Percentiles rank a stretch among this genome's conserved stretches.
phyloP scores from a whole-genome alignment of 2,113 vertebrate genomes.

The Himantopus leucocephalus region DNA sequence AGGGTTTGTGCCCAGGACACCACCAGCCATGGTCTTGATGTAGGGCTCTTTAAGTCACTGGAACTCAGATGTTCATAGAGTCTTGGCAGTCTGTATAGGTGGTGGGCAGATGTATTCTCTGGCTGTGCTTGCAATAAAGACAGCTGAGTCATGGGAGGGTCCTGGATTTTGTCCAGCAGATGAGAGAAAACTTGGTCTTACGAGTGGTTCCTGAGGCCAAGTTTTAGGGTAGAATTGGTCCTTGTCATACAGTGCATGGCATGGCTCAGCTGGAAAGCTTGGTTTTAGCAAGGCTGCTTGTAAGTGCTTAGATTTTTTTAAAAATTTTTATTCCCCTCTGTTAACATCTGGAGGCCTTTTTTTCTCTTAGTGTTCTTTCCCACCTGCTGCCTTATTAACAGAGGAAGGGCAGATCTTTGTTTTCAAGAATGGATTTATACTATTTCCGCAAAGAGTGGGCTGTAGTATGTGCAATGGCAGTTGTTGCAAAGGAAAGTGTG shows the following conservation, averaged over 20 bases:
- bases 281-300: neutral
- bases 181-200: neutral
- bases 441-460: neutral
- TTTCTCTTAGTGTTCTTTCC: neutral
- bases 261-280: neutral
- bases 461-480: fast-evolving
- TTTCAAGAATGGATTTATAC: neutral
- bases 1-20: neutral
- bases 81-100: neutral
- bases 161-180: neutral
- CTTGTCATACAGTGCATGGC: neutral
- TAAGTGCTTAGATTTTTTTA: neutral
- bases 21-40: neutral
- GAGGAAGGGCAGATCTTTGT: neutral
- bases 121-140: neutral
- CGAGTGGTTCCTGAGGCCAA: neutral
- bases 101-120: neutral
- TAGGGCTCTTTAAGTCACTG: neutral
- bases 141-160: neutral
- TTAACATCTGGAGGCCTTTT: neutral
- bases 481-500: neutral
- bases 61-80: neutral
- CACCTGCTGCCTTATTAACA: neutral
- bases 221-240: neutral
- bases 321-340: neutral